Evolutionary conservation across 2,888 invertebrate genomes (phyloP).

Genomic region (Hydraecia micacea): DNA sequence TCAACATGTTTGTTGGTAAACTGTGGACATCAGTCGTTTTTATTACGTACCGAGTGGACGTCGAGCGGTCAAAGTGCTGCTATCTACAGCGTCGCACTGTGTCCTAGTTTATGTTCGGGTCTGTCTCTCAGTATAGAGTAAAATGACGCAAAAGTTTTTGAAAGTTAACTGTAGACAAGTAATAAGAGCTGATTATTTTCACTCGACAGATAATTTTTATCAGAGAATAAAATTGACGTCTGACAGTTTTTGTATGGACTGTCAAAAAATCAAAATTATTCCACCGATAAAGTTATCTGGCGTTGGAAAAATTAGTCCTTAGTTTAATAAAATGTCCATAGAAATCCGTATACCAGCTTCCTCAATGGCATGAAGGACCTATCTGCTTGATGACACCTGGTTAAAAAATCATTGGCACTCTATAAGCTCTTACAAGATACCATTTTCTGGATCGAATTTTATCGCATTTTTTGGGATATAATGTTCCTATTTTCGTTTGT

Average conservation of each 20-base stretch:
- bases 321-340: background rate
- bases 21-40: conserved; percentile 62
- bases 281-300: too few relatives aligned
- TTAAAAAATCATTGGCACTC: background rate
- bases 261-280: too few relatives aligned
- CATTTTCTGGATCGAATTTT: background rate
- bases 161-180: background rate
- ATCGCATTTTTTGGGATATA: background rate
- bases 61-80: conserved; percentile 48
- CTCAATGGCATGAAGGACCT: background rate
- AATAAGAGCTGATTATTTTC: background rate
- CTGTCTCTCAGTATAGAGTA: conserved; percentile 17
- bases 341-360: background rate
- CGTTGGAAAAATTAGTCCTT: background rate
- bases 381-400: background rate
- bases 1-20: conserved; percentile 63
- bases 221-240: too few relatives aligned
- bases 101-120: conserved; percentile 37
- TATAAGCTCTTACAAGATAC: background rate
- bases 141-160: conserved; percentile 10
- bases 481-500: background rate
- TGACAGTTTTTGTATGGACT: too few relatives aligned
- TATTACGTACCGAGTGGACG: conserved; percentile 55
- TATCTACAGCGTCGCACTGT: conserved; percentile 22
- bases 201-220: too few relatives aligned